Conservation (phyloP, 2,113 vertebrate genomes). For the Phyllostomus discolor region DNA sequence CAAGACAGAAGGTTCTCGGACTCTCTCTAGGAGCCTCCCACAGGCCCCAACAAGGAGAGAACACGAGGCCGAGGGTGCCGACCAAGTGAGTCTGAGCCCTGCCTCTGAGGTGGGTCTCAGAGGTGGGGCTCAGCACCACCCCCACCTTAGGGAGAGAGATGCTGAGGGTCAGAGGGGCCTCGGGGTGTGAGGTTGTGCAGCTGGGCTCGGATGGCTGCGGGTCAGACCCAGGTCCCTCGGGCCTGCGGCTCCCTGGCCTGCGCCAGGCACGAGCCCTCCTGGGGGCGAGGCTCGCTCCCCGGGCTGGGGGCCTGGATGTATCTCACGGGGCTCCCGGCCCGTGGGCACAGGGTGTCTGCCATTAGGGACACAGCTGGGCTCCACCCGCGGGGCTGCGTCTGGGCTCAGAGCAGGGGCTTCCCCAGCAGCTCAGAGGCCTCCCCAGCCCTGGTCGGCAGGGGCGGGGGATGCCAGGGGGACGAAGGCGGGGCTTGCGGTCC, state of each 20-base stretch:
- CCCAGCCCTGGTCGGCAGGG: not conserved
- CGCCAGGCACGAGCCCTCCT: not conserved
- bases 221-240: accelerated
- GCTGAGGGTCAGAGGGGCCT: not conserved
- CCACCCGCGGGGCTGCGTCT: accelerated
- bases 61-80: not conserved
- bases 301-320: not conserved
- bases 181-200: accelerated
- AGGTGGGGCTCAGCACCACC: accelerated
- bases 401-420: not conserved
- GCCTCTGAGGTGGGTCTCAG: not conserved
- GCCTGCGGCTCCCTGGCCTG: accelerated
- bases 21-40: accelerated
- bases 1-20: accelerated
- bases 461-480: accelerated
- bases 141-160: not conserved
- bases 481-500: accelerated
- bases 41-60: accelerated
- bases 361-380: accelerated
- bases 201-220: accelerated
- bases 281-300: accelerated
- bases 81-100: not conserved
- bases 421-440: accelerated
- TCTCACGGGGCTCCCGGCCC: accelerated
- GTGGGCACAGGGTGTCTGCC: accelerated